A percentile compares a stretch with the other conserved stretches of the same genome.
Conservation (phyloP, 2,113 vertebrate genomes). For the Gallinago media region DNA sequence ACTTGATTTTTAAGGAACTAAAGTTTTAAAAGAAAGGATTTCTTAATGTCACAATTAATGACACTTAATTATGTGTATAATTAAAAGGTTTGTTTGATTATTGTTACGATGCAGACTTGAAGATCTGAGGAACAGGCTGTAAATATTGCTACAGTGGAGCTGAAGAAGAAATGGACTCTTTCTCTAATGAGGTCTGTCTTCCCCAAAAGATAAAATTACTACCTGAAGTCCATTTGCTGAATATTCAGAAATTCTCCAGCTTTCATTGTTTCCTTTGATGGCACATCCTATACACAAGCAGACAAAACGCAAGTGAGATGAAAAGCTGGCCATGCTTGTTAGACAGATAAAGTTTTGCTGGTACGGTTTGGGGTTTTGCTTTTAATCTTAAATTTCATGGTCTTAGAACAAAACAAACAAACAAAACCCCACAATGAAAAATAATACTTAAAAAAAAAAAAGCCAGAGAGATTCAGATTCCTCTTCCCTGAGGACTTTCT, state of each 20-base stretch:
- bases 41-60: neutral
- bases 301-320: neutral
- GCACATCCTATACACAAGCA: neutral
- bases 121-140: neutral
- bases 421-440: neutral
- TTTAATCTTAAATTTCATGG: neutral
- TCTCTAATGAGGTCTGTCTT: neutral
- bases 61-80: neutral
- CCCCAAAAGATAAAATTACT: neutral
- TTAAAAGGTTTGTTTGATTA: neutral
- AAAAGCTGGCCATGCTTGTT: neutral
- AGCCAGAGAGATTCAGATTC: neutral
- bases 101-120: neutral
- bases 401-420: neutral
- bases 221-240: neutral
- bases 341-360: neutral
- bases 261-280: neutral
- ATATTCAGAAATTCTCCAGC: neutral
- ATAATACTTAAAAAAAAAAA: neutral
- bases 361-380: neutral
- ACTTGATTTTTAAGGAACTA: slow-evolving; percentile 24
- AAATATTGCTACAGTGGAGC: neutral
- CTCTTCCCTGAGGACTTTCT: neutral
- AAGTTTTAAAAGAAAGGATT: neutral
- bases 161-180: neutral